These are phyloP conservation scores for Scalopus aquaticus DNA, from an alignment of 2,113 vertebrate species.

Conservation along the genomic window DNA sequence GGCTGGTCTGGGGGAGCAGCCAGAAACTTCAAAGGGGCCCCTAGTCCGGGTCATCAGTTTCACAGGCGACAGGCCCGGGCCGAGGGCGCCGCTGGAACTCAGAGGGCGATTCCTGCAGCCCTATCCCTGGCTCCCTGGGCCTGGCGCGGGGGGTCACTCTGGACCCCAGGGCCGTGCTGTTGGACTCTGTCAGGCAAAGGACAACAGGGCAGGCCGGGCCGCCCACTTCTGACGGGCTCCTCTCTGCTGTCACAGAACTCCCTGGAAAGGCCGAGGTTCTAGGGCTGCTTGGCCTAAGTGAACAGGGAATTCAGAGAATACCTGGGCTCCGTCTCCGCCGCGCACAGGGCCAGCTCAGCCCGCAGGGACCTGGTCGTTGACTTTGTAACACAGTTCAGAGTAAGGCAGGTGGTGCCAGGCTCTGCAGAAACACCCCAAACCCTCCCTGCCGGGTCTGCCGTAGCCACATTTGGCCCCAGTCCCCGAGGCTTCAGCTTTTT, in stretches of 20 bases:
- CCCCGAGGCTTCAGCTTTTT: neutral
- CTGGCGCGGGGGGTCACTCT: accelerated
- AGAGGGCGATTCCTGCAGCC: neutral
- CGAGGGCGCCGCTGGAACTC: neutral
- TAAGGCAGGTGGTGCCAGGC: neutral
- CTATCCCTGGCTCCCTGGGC: neutral
- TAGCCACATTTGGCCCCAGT: neutral
- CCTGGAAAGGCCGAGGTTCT: neutral
- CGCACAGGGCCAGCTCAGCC: too few relatives aligned
- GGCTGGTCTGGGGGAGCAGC: neutral
- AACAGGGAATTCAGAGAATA: neutral
- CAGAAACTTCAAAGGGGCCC: conserved; percentile 53
- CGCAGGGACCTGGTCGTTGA: neutral
- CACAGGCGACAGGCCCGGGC: neutral
- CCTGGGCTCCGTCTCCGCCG: neutral
- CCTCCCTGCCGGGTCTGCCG: neutral
- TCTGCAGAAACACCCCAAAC: neutral
- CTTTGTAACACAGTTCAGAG: neutral
- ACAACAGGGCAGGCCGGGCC: neutral
- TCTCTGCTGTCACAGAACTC: neutral
- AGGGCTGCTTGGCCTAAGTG: neutral
- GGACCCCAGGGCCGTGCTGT: neutral
- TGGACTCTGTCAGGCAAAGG: neutral
- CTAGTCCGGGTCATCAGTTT: neutral
- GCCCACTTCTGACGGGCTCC: neutral